Evolutionary conservation across 2,113 vertebrate genomes (phyloP), one percentile per base, ranked within the genome.

Genomic region (Erythrocercus mccallii): DNA sequence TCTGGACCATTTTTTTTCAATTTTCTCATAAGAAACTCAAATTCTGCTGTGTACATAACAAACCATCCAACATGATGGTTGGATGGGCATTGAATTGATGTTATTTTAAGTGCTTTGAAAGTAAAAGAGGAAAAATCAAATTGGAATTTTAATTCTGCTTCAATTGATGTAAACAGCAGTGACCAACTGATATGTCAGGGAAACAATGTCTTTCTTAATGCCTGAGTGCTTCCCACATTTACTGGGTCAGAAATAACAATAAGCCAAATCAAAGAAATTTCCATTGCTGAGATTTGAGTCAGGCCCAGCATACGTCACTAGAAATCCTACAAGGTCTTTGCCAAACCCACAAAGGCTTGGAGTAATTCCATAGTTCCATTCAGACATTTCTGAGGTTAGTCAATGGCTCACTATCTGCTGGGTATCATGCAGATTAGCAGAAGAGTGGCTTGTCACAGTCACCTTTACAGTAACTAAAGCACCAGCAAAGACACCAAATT

Each of bases 331-430:
- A 74, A 66, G 69, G 44, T 78, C 50, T 88, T 82, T 90, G 91
- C 95, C 94, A 96, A 95, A 95, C 65, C 96, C 94, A 92, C 91
- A 70, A 33, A 91, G 77, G 71, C 56, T 86, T 97, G 94, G 94
- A 92, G 38, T 56, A 66, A 78, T 66, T 95, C 83, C 88, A 86
- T 23, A 81, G 82, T 72, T 92, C 76, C 69, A 57, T 81, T 92
- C 3, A 38, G 88, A 83, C 88, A 86, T 93, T 93, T 93, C 92
- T 96, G 96, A 96, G 83, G 88, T 86, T 93, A 71, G 64, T 80
- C 94, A 73, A 48, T 88, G 60, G 60, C 56, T 94, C 40, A 1
- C 88, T 96, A 64, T 95, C 86, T 93, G 76, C 76, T 74, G 81
- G 66, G 33, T 91, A 78, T 90, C 95, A n/a, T 20, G 47, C 54